Evolutionary conservation across 2,113 vertebrate species (phyloP), one percentile per base, ranked within the genome.

Genomic region (Strix uralensis): DNA sequence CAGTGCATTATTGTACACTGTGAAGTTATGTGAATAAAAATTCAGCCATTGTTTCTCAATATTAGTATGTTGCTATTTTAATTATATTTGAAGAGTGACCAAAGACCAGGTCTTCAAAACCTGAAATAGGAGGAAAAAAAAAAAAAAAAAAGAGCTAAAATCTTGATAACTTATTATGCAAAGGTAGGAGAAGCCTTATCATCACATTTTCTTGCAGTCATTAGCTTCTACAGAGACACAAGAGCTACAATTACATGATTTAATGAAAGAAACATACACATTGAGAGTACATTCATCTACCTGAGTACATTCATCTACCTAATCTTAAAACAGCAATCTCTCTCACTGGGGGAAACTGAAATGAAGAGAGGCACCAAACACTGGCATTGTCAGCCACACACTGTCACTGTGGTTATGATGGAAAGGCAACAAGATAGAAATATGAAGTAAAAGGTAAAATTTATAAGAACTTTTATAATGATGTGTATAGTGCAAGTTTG

Each of bases 241-340:
- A 88, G 87, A 85, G 63, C 44, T 81, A 80, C 57, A 90, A 84
- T 92, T 94, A 75, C 51, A 38, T 55, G 17, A 61, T 92, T 88
- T 97, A 90, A 81, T 95, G 70, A 94, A 95, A 97, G 72, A 93
- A 80, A 61, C 38, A 73, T 47, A 49, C 36, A 69, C 34, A 71
- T 83, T 81, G 38, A 95, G 66, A 83, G 49, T 86, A 92, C 74
- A 78, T 95, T 91, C 46, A 75, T 85, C 30, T 65, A 75, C 32
- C 59, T 85, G 66, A 83, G 49, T 86, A 92, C 74, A 78, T 95
- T 91, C 46, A 75, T 85, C 30, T 65, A 75, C 32, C 59, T 85
- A 90, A 65, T 81, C 55, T 90, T 92, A 66, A 95, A 97, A 58
- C 63, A 81, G 47, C 63, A 75, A n/a, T 82, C 42, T 86, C 16